Evolutionary conservation across 2,113 vertebrate species (phyloP).

Genomic region (Mionectes macconnelli): DNA sequence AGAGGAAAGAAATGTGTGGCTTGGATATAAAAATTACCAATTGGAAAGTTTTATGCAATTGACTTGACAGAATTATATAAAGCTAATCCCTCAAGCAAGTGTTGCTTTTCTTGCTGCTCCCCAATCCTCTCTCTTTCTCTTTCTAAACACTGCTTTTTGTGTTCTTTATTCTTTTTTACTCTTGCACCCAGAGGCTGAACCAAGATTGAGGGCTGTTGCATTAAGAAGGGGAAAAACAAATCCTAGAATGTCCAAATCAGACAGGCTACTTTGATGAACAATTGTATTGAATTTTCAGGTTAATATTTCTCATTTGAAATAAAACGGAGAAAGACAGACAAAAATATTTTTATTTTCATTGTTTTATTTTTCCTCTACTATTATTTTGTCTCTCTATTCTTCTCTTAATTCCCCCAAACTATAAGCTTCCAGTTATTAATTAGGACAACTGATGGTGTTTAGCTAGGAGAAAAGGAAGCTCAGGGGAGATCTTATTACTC

Average conservation of each 20-base stretch:
- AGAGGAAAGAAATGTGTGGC: background rate
- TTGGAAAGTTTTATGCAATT: background rate
- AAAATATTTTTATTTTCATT: background rate
- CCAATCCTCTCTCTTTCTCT: background rate
- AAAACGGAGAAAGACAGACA: background rate
- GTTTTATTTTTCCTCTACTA: background rate
- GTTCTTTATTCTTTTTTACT: background rate
- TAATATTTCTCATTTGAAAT: background rate
- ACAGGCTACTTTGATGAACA: background rate
- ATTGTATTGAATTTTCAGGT: background rate
- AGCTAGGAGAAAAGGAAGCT: background rate
- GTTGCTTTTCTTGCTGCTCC: background rate
- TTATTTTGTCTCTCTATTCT: background rate
- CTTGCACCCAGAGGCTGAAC: background rate
- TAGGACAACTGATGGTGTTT: background rate
- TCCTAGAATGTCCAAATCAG: background rate
- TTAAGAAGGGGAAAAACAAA: background rate
- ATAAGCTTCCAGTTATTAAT: background rate
- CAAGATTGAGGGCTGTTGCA: background rate
- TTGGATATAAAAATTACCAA: constrained; percentile 4
- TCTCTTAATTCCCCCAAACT: background rate
- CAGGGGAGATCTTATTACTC: background rate
- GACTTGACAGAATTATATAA: constrained; percentile 10
- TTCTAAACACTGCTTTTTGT: background rate
- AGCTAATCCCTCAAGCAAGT: constrained; percentile 9